A percentile compares a stretch with the other conserved stretches of the same genome.
Conservation (phyloP, 2,888 invertebrate species). For the Drosophila cognata region DNA sequence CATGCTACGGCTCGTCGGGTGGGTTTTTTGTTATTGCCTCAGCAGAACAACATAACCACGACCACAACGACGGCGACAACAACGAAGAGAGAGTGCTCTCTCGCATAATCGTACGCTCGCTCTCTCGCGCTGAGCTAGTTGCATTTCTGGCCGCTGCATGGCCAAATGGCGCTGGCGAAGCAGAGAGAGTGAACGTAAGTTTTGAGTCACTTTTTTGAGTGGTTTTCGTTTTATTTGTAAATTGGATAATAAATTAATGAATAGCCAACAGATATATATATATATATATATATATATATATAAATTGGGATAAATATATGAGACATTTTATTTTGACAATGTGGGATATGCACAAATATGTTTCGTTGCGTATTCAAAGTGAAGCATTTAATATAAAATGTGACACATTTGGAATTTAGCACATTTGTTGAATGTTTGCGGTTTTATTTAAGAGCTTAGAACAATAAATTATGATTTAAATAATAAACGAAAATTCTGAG, state of each 20-base stretch:
- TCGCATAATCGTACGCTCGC: slow-evolving; percentile 2
- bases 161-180: slow-evolving; percentile 57
- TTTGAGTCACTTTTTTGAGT: slow-evolving; percentile 48
- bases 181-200: slow-evolving; percentile 16
- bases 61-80: slow-evolving; percentile 10
- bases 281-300: neutral
- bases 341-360: neutral
- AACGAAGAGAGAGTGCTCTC: slow-evolving; percentile 10
- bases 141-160: slow-evolving; percentile 44
- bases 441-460: neutral
- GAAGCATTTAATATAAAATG: neutral
- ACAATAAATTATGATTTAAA: neutral
- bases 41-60: slow-evolving; percentile 22
- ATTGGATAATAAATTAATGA: slow-evolving; percentile 25
- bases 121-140: slow-evolving; percentile 32
- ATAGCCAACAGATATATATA: neutral
- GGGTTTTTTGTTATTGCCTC: slow-evolving; percentile 16
- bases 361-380: neutral
- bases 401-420: neutral
- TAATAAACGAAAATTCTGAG: neutral
- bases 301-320: neutral
- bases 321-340: neutral
- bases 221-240: slow-evolving; percentile 19
- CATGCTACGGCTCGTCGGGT: slow-evolving; percentile 49
- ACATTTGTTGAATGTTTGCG: neutral